Conservation (phyloP, 2,888 invertebrate species). For the Drosophila nr. fundita region DNA sequence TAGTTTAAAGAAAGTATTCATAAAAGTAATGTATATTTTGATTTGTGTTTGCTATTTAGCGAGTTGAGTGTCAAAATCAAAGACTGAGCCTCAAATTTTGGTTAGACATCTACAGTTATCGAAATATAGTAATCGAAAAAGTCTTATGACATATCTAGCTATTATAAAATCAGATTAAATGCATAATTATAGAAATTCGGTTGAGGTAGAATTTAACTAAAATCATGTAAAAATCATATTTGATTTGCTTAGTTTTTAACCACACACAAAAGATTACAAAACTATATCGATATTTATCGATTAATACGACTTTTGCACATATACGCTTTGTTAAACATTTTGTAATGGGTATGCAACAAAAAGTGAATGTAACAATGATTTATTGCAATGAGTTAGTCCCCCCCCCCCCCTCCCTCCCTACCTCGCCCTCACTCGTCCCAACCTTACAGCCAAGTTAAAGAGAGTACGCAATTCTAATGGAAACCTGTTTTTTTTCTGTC, state of each 20-base stretch:
- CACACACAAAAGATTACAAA: not conserved
- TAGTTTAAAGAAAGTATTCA: not conserved
- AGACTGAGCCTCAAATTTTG: not conserved
- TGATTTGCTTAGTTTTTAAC: not conserved
- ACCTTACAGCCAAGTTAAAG: slow-evolving; percentile 2
- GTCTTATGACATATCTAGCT: too few relatives aligned
- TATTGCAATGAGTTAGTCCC: slow-evolving; percentile 20
- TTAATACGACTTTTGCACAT: not conserved
- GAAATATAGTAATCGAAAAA: too few relatives aligned
- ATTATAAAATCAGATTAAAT: not conserved
- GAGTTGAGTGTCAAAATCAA: not conserved
- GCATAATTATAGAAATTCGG: not conserved
- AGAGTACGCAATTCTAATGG: slow-evolving; percentile 56
- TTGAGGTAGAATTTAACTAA: not conserved
- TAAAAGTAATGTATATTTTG: not conserved
- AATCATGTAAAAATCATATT: not conserved
- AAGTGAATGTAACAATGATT: slow-evolving; percentile 56
- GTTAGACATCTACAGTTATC: not conserved
- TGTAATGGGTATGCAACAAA: slow-evolving; percentile 6
- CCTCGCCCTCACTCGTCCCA: fast-evolving
- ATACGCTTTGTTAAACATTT: not conserved
- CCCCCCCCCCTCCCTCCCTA: not conserved
- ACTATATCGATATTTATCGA: not conserved
- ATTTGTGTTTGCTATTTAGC: not conserved
- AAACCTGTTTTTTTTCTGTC: slow-evolving; percentile 67